Base-by-base conservation (phyloP, 92 coral and sea anemone genomes). In the Pocillopora meandrina region DNA sequence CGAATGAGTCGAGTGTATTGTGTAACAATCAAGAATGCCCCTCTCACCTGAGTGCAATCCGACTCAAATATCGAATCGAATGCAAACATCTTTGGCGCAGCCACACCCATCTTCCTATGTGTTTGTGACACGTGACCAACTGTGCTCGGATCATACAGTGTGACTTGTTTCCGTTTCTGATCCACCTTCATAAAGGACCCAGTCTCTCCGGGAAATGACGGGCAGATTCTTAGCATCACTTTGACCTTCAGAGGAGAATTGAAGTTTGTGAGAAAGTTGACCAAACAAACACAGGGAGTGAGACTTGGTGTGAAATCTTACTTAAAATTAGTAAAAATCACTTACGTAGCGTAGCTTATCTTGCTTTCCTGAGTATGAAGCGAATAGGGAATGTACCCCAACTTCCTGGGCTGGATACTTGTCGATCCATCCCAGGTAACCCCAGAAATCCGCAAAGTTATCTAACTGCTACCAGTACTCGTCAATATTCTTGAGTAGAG, bases 31-130 rank as follows among this genome's bases (percentile, higher is more conserved):
- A 17, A 67, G 5, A 12, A 15, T 11, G 18, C 3, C 2, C 76
- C 3, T 3, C 90, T 31, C 78, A 93, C 96, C 94, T 93, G 99
- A 19, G 94, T 84, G 17, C 95, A 84, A 75, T 95, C 96, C 2
- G 99, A 86, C 69, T 97, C 99, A 82, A 95, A 97, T 21, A 97
- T 97, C 19, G 96, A 92, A 65, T 97, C 99, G 72, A 94, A 97
- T n/a, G 96, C 98, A 33, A 97, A 97, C 93, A 97, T 97, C 91
- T 97, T 97, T 4, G 99, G 99, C 4, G 99, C 99, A 15, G 99
- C 99, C 88, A 97, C 99, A 67, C 99, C 99, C 99, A 95, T 97
- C 67, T 95, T 93, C 33, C 90, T 90, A 74, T 94, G 92, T 17
- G 94, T 88, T 65, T 93, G 95, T 23, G 99, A 97, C 82, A 97